phyloP scores from a whole-genome alignment of 2,113 vertebrate species.

The Hemichromis elongatus region DNA sequence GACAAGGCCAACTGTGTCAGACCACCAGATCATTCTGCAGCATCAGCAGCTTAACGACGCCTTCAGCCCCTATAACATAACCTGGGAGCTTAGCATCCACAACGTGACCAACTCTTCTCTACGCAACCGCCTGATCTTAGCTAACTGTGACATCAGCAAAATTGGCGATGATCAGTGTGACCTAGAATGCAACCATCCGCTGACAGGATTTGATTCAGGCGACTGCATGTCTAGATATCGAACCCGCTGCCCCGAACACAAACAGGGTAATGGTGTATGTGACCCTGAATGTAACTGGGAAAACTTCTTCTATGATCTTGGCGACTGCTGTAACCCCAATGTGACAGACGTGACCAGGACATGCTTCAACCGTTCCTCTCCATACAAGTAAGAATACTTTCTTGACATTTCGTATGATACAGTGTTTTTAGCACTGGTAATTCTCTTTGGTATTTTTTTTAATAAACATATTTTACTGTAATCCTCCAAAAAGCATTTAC shows the following conservation, averaged over 20 bases:
- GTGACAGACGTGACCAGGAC: slow-evolving; percentile 98
- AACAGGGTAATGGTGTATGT: slow-evolving; percentile 87
- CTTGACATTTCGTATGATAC: neutral
- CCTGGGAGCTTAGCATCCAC: slow-evolving; percentile 90
- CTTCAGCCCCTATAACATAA: slow-evolving; percentile 91
- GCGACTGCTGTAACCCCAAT: slow-evolving; percentile 93
- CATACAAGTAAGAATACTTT: slow-evolving; percentile 83
- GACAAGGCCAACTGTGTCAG: slow-evolving; percentile 84
- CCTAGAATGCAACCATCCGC: slow-evolving; percentile 91
- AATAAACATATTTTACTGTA: neutral
- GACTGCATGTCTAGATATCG: slow-evolving; percentile 81
- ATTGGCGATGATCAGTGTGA: slow-evolving; percentile 88
- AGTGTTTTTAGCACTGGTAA: neutral
- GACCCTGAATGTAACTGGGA: slow-evolving; percentile 96
- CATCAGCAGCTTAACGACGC: slow-evolving; percentile 89
- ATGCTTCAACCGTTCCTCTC: slow-evolving; percentile 92
- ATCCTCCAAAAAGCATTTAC: neutral
- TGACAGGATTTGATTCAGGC: slow-evolving; percentile 89
- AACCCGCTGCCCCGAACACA: slow-evolving; percentile 74
- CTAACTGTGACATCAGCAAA: slow-evolving; percentile 96
- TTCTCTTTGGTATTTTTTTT: neutral
- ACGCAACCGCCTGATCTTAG: slow-evolving; percentile 86
- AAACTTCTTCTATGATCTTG: slow-evolving; percentile 85
- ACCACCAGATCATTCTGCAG: slow-evolving; percentile 90
- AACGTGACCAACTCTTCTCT: slow-evolving; percentile 89